These are phyloP conservation scores for Equus quagga DNA, from an alignment of 2,113 vertebrate genomes.

Conservation along the genomic window DNA sequence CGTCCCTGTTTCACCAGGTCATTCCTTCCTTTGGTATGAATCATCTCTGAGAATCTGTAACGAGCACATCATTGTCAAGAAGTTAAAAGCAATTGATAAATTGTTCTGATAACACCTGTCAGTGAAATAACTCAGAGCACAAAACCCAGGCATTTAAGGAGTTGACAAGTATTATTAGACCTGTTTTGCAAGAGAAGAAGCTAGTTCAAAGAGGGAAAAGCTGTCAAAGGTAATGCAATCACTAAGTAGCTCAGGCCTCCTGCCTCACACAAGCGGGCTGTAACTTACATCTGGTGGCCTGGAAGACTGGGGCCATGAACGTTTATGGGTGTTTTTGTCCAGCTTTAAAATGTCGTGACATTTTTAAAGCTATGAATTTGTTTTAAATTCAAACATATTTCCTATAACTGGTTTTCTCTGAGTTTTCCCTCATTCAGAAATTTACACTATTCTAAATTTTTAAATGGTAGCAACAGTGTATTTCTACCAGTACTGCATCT, in stretches of 20 bases:
- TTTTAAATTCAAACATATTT: constrained; percentile 25
- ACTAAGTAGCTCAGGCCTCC: constrained; percentile 55
- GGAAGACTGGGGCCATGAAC: neutral
- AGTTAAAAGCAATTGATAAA: constrained; percentile 81
- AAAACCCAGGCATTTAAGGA: constrained; percentile 79
- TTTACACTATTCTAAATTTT: neutral
- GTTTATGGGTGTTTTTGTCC: neutral
- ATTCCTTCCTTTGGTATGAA: constrained; percentile 59
- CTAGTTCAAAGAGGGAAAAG: constrained; percentile 75
- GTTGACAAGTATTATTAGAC: constrained; percentile 84
- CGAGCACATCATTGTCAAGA: constrained; percentile 77
- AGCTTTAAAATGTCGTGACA: neutral
- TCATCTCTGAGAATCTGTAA: constrained; percentile 62
- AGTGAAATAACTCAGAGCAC: constrained; percentile 76
- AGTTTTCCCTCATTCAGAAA: constrained; percentile 40
- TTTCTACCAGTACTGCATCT: neutral
- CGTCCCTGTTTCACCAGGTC: constrained; percentile 49
- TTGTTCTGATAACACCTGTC: constrained; percentile 82
- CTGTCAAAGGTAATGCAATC: constrained; percentile 68
- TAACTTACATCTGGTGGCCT: neutral
- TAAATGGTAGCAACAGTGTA: neutral
- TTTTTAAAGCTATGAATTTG: constrained; percentile 22
- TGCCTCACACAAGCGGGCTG: neutral
- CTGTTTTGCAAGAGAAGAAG: constrained; percentile 78
- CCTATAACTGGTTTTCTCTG: constrained; percentile 34